Base-by-base conservation (phyloP, 2,888 invertebrate genomes). In the Anthophora plumipes region DNA sequence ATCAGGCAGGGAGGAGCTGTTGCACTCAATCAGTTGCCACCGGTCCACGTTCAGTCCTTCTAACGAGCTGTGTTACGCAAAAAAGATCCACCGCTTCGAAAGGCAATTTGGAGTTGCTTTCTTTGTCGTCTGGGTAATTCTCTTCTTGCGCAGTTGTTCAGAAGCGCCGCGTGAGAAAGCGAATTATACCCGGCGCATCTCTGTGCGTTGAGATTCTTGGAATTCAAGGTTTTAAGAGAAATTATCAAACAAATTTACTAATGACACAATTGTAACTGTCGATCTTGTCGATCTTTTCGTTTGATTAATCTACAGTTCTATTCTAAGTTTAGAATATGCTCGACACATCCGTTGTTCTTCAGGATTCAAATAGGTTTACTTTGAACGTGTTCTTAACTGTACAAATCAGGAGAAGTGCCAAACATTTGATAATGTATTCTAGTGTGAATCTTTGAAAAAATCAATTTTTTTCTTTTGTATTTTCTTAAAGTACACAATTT, bases 21-120 rank as follows among this genome's bases (percentile, higher is more conserved):
- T 55, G 61, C 69, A 57, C 61, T 67, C 63, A 50, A 80, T 77
- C 77, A 59, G 61, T 46, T 60, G n/a, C n/a, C 60, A 43, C 73
- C 22, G 60, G 72, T 68, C 64, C 37, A 59, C 17, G 22, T 37
- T 57, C 1, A n/a, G n/a, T 37, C 57, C 55, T 52, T 60, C 66
- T 77, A 66, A 77, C 74, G 75, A 75, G 54, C 59, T 39, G 14
- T 4, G 52, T 60, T 66, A 54, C 64, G 73, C 57, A 60, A 74
- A 74, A n/a, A 66, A 60, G 57, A 60, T 46, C 57, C 25, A 25
- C 52, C 31, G 43, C 39, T 48, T 12, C 25, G 2, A 12, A 41
- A 1, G 57, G 75, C 50, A 73, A 64, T 73, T 64, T 52, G 37
- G 37, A 31, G 41, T 48, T 61, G 25, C 14, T 50, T 76, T 76